Evolutionary conservation across 1,140 invertebrate species (phyloP).

Genomic region (Drosophila tristis): DNA sequence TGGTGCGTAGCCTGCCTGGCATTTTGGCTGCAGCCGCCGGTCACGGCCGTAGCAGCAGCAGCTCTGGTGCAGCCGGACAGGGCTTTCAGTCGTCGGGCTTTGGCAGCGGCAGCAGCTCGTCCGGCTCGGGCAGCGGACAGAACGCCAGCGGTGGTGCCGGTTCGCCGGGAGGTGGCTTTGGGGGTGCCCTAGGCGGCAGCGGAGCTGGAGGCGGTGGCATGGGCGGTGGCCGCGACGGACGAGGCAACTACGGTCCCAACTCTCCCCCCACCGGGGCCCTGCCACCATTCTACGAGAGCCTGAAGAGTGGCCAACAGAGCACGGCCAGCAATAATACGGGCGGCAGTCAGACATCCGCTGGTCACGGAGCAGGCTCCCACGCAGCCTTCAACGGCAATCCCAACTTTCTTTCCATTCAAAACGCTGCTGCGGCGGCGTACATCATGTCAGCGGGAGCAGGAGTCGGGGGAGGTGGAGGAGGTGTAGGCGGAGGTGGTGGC

Average conservation of each 20-base stretch:
- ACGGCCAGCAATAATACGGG: slow-evolving; percentile 47
- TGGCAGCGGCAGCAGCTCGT: slow-evolving; percentile 74
- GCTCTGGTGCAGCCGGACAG: slow-evolving; percentile 83
- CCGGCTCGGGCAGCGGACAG: slow-evolving; percentile 85
- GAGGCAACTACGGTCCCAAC: slow-evolving; percentile 92
- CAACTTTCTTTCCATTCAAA: slow-evolving; percentile 87
- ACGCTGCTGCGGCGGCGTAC: slow-evolving; percentile 74
- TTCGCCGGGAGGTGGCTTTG: slow-evolving; percentile 84
- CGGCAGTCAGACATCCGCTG: slow-evolving; percentile 9
- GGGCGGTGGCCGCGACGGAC: slow-evolving; percentile 90
- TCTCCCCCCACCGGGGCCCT: slow-evolving; percentile 92
- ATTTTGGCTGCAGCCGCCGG: slow-evolving; percentile 90
- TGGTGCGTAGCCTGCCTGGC: slow-evolving; percentile 79
- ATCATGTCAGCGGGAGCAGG: slow-evolving; percentile 69
- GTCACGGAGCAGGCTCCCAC: slow-evolving; percentile 65
- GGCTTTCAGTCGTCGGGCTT: slow-evolving; percentile 81
- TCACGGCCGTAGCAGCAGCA: slow-evolving; percentile 88
- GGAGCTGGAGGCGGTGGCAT: slow-evolving; percentile 87
- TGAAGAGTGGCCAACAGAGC: slow-evolving; percentile 89
- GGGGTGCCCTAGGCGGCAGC: slow-evolving; percentile 86
- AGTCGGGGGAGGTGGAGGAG: slow-evolving; percentile 17
- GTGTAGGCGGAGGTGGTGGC: slow-evolving; percentile 15
- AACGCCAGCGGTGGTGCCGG: slow-evolving; percentile 85
- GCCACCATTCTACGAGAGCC: slow-evolving; percentile 93
- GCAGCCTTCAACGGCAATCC: slow-evolving; percentile 86